Evolutionary conservation across 2,113 vertebrate genomes (phyloP), one percentile per base, ranked within the genome.

Genomic region (Pomatorhinus ruficollis): DNA sequence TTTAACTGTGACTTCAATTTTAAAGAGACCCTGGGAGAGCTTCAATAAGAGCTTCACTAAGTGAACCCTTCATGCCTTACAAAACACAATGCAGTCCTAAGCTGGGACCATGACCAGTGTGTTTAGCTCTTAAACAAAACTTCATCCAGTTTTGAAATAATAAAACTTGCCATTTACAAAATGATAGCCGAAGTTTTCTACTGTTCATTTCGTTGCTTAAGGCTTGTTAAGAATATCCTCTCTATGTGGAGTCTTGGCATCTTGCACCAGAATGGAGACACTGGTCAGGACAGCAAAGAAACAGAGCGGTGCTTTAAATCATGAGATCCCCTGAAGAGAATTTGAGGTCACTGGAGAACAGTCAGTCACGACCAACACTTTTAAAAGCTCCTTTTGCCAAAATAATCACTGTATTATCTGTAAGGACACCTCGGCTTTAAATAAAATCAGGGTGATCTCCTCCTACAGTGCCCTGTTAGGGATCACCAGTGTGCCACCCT

Each of bases 341-440:
- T 63, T 15, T 90, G 94, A 97, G 96, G 95, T 96, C 84, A 95
- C 27, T 89, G 92, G 70, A 97, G 69, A 95, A 89, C 72, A 91
- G 83, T 93, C 89, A 79, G 68, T 91, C 76, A 81, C 0, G 0
- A 93, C n/a, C 83, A 83, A 71, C 28, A 78, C 31, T 91, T 88
- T 44, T 7, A 61, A 31, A 74, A 93, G 35, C 53, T 84, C 30
- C 35, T 90, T 90, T 90, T 81, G 72, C 77, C 77, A 91, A 95
- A 91, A 91, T 78, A 94, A 91, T 57, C 13, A 25, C 83, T 61
- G 63, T 57, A 63, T 20, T 68, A 83, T 64, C 83, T 88, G n/a
- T 96, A 96, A 95, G 94, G 86, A 90, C 84, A 96, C 86, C 79
- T 81, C 18, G 85, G 93, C 86, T 95, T 96, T 52, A 89, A 92